phyloP scores from a whole-genome alignment of 23 tunicate species.

The Ciona savignyi region DNA sequence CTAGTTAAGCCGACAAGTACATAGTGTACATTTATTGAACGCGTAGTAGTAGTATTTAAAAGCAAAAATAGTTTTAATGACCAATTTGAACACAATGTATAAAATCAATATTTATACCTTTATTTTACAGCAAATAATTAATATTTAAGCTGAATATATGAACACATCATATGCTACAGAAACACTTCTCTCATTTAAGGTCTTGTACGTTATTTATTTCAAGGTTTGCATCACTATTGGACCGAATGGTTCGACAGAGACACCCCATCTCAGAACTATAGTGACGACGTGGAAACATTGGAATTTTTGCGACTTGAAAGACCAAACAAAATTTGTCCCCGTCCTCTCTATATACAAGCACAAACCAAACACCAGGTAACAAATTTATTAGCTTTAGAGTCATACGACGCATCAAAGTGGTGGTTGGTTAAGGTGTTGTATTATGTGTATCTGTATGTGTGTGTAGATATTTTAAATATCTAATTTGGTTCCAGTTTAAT shows the following conservation, averaged over 20 bases:
- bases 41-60: no score
- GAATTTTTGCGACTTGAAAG: slow-evolving; percentile 21
- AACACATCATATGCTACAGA: no score
- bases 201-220: background rate
- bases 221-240: slow-evolving; percentile 53
- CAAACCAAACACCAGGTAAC: slow-evolving; percentile 46
- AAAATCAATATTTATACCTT: no score
- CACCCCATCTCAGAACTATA: slow-evolving; percentile 27
- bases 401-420: background rate
- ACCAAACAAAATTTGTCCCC: slow-evolving; percentile 46
- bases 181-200: no score
- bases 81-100: no score
- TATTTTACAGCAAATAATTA: no score
- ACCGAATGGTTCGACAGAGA: slow-evolving; percentile 85
- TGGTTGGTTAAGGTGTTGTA: no score
- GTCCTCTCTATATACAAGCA: slow-evolving; percentile 74
- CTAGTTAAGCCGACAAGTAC: no score
- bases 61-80: background rate
- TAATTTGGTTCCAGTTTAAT: no score
- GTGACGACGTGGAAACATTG: slow-evolving; percentile 58
- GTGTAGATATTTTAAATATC: no score
- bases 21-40: no score
- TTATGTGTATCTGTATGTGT: background rate
- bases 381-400: background rate
- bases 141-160: no score